A percentile compares a stretch with the other conserved stretches of the same genome.
Evolutionary conservation across 2,113 vertebrate genomes (phyloP).

Genomic region (Camelus dromedarius): DNA sequence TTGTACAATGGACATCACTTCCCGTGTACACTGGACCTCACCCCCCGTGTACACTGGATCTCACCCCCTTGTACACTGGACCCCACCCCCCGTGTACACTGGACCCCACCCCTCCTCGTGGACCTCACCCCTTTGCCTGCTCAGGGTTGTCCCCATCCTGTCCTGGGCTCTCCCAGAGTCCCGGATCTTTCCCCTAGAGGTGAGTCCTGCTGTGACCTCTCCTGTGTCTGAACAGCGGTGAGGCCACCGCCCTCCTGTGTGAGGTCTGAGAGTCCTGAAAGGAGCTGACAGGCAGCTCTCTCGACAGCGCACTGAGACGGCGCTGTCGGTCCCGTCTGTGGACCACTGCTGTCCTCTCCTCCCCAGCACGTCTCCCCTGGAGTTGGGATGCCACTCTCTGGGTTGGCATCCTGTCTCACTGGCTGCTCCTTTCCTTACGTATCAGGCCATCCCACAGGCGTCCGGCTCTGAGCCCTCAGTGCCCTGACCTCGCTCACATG

Average conservation of each 20-base stretch:
- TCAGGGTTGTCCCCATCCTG: neutral
- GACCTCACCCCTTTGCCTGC: neutral
- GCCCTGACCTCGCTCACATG: neutral
- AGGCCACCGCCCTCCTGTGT: no score
- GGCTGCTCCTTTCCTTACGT: neutral
- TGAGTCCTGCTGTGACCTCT: neutral
- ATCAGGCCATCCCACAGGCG: no score
- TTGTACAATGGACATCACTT: neutral
- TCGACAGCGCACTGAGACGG: fast-evolving
- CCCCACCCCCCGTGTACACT: neutral
- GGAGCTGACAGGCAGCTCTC: neutral
- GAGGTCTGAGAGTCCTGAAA: no score
- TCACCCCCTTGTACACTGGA: neutral
- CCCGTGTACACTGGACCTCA: neutral
- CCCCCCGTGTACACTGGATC: neutral
- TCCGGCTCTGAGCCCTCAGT: neutral
- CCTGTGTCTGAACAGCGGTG: neutral
- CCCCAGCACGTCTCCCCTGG: no score
- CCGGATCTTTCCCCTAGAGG: neutral
- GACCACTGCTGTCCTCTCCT: neutral
- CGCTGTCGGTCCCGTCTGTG: no score
- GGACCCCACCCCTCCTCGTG: neutral
- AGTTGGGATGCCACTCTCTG: neutral
- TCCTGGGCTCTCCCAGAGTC: neutral
- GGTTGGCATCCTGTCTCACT: neutral